Evolutionary conservation across 1,140 invertebrate species (phyloP), one percentile per base, ranked within the genome.

Genomic region (Danaus plexippus): DNA sequence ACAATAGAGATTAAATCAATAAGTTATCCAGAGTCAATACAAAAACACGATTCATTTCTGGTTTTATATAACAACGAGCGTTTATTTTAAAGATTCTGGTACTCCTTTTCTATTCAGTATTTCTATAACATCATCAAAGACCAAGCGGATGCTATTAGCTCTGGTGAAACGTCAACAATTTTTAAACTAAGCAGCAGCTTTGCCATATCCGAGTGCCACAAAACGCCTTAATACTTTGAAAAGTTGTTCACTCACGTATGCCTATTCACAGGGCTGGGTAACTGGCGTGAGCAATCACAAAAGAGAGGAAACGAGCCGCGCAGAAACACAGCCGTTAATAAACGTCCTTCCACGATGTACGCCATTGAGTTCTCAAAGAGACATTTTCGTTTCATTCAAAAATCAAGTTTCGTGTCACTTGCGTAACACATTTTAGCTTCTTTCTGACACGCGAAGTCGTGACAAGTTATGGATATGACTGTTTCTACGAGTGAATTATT

Each of bases 241-340:
- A 73, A 74, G 72, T 75, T 71, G 75, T 67, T 71, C 65, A 57
- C 66, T 74, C 74, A 80, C 77, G 80, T 77, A 76, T 71, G 68
- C 56, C 61, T 69, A 72, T 73, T 75, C 65, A 80, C 70, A 68
- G 67, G 67, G 63, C 64, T 62, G 66, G 66, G 67, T 71, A 70
- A 64, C 62, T 60, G 66, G 61, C 67, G 67, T 67, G 76, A 77
- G 74, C 71, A 69, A 63, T 76, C 76, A 82, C 79, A 82, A 81
- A 81, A 71, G 69, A 71, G 67, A 70, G 77, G 80, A 80, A 84
- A 76, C 74, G 73, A 72, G 66, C 66, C 68, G 66, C 69, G 68
- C 71, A 77, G 75, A 77, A 77, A 83, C 77, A 76, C 67, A 72
- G 67, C 70, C 71, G 73, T 79, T 82, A 77, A 80, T 85, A 81